Evolutionary conservation across 2,888 invertebrate genomes (phyloP).

Genomic region (Troides helena): DNA sequence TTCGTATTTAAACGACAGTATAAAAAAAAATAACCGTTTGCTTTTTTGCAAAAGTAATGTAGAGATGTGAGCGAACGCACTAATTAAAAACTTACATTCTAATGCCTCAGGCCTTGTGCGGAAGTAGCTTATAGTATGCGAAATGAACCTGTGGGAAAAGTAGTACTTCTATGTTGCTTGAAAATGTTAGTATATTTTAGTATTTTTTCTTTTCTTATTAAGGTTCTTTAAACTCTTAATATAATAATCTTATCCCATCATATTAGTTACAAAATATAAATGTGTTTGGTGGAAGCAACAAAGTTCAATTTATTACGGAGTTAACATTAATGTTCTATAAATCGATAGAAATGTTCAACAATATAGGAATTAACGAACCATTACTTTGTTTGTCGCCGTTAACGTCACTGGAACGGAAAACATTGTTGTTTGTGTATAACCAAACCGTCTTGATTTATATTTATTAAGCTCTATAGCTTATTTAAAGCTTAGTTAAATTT

Average conservation of each 20-base stretch:
- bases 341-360: constrained; percentile 28
- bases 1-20: neutral
- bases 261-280: neutral
- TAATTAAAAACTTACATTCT: constrained; percentile 26
- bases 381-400: constrained; percentile 30
- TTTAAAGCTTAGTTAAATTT: neutral
- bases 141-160: neutral
- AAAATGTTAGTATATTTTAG: neutral
- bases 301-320: constrained; percentile 19
- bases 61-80: constrained; percentile 8
- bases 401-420: constrained; percentile 29
- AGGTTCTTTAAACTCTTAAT: neutral
- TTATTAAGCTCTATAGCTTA: constrained; percentile 1
- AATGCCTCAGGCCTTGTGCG: constrained; percentile 19
- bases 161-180: neutral
- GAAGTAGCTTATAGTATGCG: constrained; percentile 1
- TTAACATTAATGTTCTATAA: constrained; percentile 25
- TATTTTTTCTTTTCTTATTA: neutral
- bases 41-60: constrained; percentile 2
- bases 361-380: constrained; percentile 30
- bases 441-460: constrained; percentile 23
- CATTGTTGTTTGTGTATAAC: constrained; percentile 25
- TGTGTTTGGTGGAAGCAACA: constrained; percentile 14
- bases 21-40: neutral
- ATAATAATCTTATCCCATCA: neutral